phyloP scores from a whole-genome alignment of 2,113 vertebrate species.

The Mungos mungo region DNA sequence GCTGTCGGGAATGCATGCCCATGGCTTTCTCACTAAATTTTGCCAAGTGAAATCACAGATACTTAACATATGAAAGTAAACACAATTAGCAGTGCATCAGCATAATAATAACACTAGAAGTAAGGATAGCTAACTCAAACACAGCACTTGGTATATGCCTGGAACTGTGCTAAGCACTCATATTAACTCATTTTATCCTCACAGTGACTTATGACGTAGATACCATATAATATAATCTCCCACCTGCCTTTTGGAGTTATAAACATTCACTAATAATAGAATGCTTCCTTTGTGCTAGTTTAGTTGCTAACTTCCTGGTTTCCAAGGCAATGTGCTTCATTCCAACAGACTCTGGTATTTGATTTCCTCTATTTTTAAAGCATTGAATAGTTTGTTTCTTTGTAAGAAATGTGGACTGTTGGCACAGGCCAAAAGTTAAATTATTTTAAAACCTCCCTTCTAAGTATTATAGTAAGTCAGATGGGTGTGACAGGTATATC shows the following conservation, averaged over 20 bases:
- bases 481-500: not conserved
- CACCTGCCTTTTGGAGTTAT: slow-evolving; percentile 63
- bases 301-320: slow-evolving; percentile 70
- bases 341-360: slow-evolving; percentile 54
- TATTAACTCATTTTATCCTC: slow-evolving; percentile 39
- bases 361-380: slow-evolving; percentile 73
- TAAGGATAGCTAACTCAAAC: not conserved
- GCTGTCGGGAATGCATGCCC: slow-evolving; percentile 19
- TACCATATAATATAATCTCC: slow-evolving; percentile 37
- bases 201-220: not conserved
- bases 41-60: slow-evolving; percentile 24
- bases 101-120: slow-evolving; percentile 7
- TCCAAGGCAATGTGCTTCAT: slow-evolving; percentile 66
- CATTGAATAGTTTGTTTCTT: slow-evolving; percentile 55
- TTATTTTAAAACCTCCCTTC: slow-evolving; percentile 42
- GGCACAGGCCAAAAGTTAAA: slow-evolving; percentile 44
- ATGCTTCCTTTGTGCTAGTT: slow-evolving; percentile 66
- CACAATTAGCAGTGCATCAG: not conserved
- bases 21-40: slow-evolving; percentile 37
- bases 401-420: slow-evolving; percentile 35
- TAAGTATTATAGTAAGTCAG: slow-evolving; percentile 40
- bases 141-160: not conserved
- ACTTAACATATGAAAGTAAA: slow-evolving; percentile 45
- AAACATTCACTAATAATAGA: slow-evolving; percentile 71
- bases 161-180: not conserved